Base-by-base conservation (phyloP, 2,797 vertebrate genomes). In the Enteromius afrohamiltoni region DNA sequence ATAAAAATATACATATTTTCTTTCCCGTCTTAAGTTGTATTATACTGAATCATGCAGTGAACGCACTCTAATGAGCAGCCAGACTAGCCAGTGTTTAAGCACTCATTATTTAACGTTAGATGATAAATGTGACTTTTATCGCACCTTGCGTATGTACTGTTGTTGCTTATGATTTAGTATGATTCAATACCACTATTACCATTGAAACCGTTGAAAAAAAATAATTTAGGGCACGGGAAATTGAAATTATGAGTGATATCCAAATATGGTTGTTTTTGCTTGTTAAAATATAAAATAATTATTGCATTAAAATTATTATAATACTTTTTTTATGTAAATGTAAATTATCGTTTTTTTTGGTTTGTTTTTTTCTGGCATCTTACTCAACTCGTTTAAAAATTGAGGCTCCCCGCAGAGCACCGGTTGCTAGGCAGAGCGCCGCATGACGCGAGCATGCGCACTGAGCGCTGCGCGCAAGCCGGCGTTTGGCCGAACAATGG, bases 361-460 rank as follows among this genome's bases (percentile, higher is more conserved):
- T 3, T 37, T 40, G 6, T 40, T 40, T 11, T 16, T 42, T n/a
- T n/a, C 13, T 62, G 42, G 42, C 5, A 40, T 67, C 47, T 79
- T 17, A 7, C 3, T 80, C 10, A 1, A 16, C 6, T 55, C 14
- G 1, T 34, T 74, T 73, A 65, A 26, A 65, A 26, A 65, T 29
- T 14, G 5, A 67, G 4, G 10, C 31, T 29, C 31, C 7, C 19
- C 34, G 13, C 11, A 34, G 10, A 45, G 23, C 16, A 23, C 49
- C 9, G 51, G 82, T 83, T 83, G 74, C 74, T 67, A 70, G 74
- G 82, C 82, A 77, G 82, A 83, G 65, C 74, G 17, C 64, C 6
- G 37, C 13, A 17, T 6, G 4, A 16, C 8, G 2, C 10, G 79
- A 19, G 75, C 82, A 83, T 83, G 82, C 82, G 82, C 37, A 70